Percentiles rank a stretch among this genome's conserved stretches.
phyloP scores from a whole-genome alignment of 92 coral and sea anemone genomes.

The Hydrozoanthus gracilis region DNA sequence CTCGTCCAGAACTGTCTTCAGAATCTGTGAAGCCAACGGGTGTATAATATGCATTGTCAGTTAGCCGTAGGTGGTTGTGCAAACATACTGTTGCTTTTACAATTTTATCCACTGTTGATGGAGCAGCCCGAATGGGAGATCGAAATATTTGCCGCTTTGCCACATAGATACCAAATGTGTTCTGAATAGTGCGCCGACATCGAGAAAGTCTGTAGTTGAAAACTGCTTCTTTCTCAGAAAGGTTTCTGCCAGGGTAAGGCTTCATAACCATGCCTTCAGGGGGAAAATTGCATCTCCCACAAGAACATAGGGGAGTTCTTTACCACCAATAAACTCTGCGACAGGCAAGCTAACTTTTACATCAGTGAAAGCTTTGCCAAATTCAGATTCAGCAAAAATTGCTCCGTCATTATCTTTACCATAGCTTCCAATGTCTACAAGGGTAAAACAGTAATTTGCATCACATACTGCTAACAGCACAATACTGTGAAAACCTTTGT shows the following conservation, averaged over 20 bases:
- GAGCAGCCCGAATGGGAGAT: conserved; percentile 46
- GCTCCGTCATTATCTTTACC: background rate
- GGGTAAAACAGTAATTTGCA: conserved; percentile 13
- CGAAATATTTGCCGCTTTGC: conserved; percentile 52
- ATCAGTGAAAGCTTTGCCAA: conserved; percentile 3
- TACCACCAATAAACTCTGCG: conserved; percentile 22
- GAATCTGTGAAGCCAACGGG: conserved; percentile 60
- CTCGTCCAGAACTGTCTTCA: conserved; percentile 58
- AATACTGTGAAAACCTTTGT: conserved; percentile 17
- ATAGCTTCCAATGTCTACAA: conserved; percentile 10
- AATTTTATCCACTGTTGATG: conserved; percentile 44
- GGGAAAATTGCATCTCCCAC: conserved; percentile 51
- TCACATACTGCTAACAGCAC: conserved; percentile 8
- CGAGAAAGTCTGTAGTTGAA: conserved; percentile 52
- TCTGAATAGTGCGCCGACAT: conserved; percentile 49
- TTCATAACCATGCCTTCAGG: conserved; percentile 44
- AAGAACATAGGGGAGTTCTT: conserved; percentile 20
- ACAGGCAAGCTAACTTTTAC: background rate
- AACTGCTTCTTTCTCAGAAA: conserved; percentile 44
- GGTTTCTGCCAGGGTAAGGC: conserved; percentile 54
- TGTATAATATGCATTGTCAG: conserved; percentile 56
- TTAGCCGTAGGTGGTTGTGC: conserved; percentile 64
- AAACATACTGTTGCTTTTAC: conserved; percentile 52
- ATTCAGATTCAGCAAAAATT: conserved; percentile 5
- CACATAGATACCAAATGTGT: conserved; percentile 43